Evolutionary conservation across 2,888 invertebrate genomes (phyloP).

Genomic region (Laothoe populi): DNA sequence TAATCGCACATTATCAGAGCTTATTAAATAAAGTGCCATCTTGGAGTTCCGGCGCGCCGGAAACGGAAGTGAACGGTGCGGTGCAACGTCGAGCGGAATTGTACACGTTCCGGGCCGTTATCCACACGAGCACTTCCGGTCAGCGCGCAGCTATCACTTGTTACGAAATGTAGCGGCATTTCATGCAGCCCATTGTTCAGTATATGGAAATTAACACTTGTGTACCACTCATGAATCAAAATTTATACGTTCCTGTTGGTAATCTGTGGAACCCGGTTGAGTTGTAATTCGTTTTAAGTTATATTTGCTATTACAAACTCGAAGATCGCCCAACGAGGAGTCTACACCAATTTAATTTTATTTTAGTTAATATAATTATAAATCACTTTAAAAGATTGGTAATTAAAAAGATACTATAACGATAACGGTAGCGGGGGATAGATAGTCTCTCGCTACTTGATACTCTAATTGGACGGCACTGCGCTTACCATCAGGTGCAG

Average conservation of each 20-base stretch:
- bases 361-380: too few relatives aligned
- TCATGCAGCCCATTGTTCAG: slow-evolving; percentile 22
- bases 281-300: neutral
- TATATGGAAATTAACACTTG: slow-evolving; percentile 31
- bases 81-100: slow-evolving; percentile 51
- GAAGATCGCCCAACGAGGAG: too few relatives aligned
- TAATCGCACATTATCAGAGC: slow-evolving; percentile 46
- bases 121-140: slow-evolving; percentile 64
- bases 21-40: slow-evolving; percentile 50
- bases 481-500: too few relatives aligned
- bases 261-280: neutral
- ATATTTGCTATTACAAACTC: neutral
- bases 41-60: slow-evolving; percentile 48
- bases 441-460: too few relatives aligned
- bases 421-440: too few relatives aligned
- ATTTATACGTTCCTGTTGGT: slow-evolving; percentile 20
- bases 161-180: slow-evolving; percentile 27
- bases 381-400: too few relatives aligned
- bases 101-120: slow-evolving; percentile 74
- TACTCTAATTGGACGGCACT: too few relatives aligned
- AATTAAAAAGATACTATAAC: too few relatives aligned
- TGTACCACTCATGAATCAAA: slow-evolving; percentile 1
- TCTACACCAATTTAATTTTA: too few relatives aligned
- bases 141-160: slow-evolving; percentile 46
- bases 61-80: slow-evolving; percentile 51